Evolutionary conservation across 2,113 vertebrate genomes (phyloP).

Genomic region (Litocranius walleri): DNA sequence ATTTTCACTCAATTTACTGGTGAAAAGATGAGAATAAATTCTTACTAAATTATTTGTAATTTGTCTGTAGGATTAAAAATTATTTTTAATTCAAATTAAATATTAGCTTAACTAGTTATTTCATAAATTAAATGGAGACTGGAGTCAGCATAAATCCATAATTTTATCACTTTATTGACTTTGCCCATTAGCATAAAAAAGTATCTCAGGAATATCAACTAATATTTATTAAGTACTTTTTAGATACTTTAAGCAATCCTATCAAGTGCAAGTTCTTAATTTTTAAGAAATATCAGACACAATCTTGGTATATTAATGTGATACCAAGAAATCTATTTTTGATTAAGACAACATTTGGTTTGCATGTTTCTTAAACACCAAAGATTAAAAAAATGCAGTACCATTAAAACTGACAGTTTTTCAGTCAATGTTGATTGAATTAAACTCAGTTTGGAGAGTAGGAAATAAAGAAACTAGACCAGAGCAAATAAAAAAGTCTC

Average conservation of each 20-base stretch:
- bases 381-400: neutral
- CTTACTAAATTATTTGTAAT: neutral
- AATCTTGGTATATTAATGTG: neutral
- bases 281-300: constrained; percentile 35
- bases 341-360: constrained; percentile 40
- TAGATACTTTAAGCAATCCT: constrained; percentile 1
- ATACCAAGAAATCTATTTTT: constrained; percentile 36
- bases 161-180: neutral
- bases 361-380: constrained; percentile 50
- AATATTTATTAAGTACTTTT: constrained; percentile 5
- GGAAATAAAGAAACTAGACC: constrained; percentile 57
- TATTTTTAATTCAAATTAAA: neutral
- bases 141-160: neutral
- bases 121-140: neutral
- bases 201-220: neutral
- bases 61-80: constrained; percentile 9
- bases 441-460: constrained; percentile 35
- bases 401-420: constrained; percentile 56
- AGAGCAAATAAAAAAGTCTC: constrained; percentile 64
- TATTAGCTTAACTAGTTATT: neutral
- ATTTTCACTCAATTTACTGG: neutral
- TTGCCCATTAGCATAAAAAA: constrained; percentile 19
- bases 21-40: constrained; percentile 1
- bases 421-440: constrained; percentile 57
- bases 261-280: neutral